These are phyloP conservation scores for Pharmacophagus antenor DNA, from an alignment of 2,888 invertebrate genomes.

Conservation along the genomic window DNA sequence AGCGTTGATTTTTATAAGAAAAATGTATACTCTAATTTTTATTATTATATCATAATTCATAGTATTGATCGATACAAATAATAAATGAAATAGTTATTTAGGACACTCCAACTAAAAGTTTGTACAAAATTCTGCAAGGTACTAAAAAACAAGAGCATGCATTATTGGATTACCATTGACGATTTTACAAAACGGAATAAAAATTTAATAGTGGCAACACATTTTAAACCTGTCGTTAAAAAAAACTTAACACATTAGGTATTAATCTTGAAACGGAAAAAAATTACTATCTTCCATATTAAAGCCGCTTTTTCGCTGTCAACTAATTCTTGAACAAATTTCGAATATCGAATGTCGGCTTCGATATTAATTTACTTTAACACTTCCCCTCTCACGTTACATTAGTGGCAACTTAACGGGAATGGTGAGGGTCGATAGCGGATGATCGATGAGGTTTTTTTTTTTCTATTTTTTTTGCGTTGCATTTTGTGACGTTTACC, in stretches of 20 bases:
- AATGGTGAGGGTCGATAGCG: slow-evolving; percentile 4
- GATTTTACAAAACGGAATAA: not conserved
- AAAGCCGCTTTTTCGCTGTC: slow-evolving; percentile 48
- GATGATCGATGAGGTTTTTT: not conserved
- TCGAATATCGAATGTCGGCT: slow-evolving; percentile 55
- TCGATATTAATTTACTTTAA: slow-evolving; percentile 43
- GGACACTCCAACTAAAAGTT: too few species aligned
- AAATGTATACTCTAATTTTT: too few species aligned
- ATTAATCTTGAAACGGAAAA: too few species aligned
- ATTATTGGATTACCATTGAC: not conserved
- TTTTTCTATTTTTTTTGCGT: not conserved
- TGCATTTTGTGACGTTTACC: not conserved
- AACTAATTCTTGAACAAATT: slow-evolving; percentile 46
- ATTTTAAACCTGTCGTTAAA: not conserved
- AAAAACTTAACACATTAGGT: not conserved
- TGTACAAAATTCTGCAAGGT: too few species aligned
- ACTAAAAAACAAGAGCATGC: too few species aligned
- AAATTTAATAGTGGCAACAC: not conserved
- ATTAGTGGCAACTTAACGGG: slow-evolving; percentile 16
- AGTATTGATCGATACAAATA: too few species aligned
- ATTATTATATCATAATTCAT: too few species aligned
- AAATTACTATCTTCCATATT: too few species aligned
- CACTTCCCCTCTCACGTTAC: slow-evolving; percentile 16
- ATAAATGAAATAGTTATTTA: too few species aligned
- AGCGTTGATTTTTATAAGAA: too few species aligned